Evolutionary conservation across 2,113 vertebrate species (phyloP), one percentile per base, ranked within the genome.

Genomic region (Thunnus thynnus): DNA sequence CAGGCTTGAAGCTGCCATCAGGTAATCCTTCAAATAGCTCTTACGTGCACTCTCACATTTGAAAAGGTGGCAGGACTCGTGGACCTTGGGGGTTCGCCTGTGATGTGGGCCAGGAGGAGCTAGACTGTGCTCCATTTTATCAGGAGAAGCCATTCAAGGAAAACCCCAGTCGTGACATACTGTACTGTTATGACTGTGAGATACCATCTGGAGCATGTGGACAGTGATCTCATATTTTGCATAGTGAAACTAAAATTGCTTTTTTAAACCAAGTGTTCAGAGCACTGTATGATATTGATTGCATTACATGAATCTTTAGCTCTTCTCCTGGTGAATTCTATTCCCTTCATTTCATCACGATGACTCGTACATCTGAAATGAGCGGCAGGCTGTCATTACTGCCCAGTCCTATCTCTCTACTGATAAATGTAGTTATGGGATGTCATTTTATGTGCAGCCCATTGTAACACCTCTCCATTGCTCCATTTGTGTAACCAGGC

Each of bases 401-500:
- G 56, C 48, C 63, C 25, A 13, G 44, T 64, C 83, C 61, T 76
- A 54, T 82, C 69, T 55, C 68, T 72, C 75, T 62, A 50, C 80
- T 76, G 84, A 92, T 84, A 85, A 89, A 89, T 60, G 64, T 69
- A 86, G 80, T 93, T 87, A 88, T 56, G 71, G 83, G 87, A 91
- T 90, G 92, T 88, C 89, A 84, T 91, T 94, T 89, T 83, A 86
- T 86, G 89, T 89, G 78, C 84, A 83, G 78, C 68, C 82, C 80
- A 91, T 94, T 93, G 89, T 93, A 90, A 87, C 84, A 80, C 83
- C 85, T 93, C 90, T 88, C 84, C 88, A 88, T 71, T 80, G 89
- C 88, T 93, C 93, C 92, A 92, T 92, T 92, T 93, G 83, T 70
- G 94, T 94, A 91, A 90, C 94, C 87, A 91, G 91, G 94, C 94